phyloP scores from a whole-genome alignment of 2,797 vertebrate species.

The Hydrophis major region DNA sequence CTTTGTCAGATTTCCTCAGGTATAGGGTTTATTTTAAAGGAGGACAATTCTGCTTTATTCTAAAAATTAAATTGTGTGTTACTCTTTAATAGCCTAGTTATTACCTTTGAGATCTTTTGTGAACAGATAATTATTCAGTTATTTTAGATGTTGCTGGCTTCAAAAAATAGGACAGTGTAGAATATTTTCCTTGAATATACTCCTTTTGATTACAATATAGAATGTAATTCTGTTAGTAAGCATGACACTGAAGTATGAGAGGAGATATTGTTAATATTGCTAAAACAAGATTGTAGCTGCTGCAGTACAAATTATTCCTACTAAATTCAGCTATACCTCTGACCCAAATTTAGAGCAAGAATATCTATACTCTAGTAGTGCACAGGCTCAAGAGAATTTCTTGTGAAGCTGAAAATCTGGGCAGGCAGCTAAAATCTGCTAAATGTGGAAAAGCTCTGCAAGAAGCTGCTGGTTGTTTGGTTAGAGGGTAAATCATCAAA shows the following conservation, averaged over 20 bases:
- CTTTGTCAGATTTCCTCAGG: slow-evolving; percentile 16
- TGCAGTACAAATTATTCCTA: slow-evolving; percentile 3
- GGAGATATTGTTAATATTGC: slow-evolving; percentile 14
- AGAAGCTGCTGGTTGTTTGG: not conserved
- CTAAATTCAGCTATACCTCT: slow-evolving; percentile 13
- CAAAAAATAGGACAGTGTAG: not conserved
- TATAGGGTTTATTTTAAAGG: not conserved
- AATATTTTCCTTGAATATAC: slow-evolving; percentile 31
- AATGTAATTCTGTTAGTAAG: not conserved
- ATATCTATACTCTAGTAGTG: slow-evolving; percentile 19
- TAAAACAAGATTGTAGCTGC: not conserved
- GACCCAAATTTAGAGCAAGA: slow-evolving; percentile 37
- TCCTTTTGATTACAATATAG: slow-evolving; percentile 3
- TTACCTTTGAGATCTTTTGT: not conserved
- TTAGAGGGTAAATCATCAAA: not conserved
- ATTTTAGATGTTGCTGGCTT: not conserved
- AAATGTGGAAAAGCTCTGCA: not conserved
- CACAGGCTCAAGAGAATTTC: not conserved
- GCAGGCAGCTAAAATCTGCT: not conserved
- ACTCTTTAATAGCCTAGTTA: not conserved
- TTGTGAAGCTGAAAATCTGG: slow-evolving; percentile 18
- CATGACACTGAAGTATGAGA: not conserved
- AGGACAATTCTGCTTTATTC: slow-evolving; percentile 13
- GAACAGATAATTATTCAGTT: slow-evolving; percentile 3
- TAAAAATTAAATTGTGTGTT: not conserved